Percentiles rank a stretch among this genome's conserved stretches.
Conservation (phyloP, 2,797 vertebrate genomes). For the Simalia tracyae region DNA sequence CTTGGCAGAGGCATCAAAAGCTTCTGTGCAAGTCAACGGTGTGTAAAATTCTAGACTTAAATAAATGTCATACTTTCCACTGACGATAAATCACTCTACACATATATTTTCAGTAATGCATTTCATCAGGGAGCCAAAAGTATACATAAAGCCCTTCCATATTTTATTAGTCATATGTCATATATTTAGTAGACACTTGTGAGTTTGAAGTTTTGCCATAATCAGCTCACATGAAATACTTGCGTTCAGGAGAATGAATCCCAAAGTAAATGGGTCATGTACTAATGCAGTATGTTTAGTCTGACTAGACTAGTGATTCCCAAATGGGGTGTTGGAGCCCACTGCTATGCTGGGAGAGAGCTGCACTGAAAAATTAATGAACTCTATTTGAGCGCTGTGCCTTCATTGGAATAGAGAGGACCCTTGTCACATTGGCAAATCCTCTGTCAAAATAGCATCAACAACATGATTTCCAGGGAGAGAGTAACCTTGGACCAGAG, state of each 20-base stretch:
- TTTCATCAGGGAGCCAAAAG: slow-evolving; percentile 47
- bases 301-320: not conserved
- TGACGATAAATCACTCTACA: slow-evolving; percentile 51
- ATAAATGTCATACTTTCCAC: slow-evolving; percentile 48
- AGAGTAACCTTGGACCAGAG: not conserved
- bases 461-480: not conserved
- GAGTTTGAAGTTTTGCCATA: slow-evolving; percentile 13
- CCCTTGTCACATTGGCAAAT: not conserved
- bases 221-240: slow-evolving; percentile 24
- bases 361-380: not conserved
- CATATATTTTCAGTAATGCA: slow-evolving; percentile 38
- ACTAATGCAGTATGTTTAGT: not conserved
- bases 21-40: slow-evolving; percentile 40
- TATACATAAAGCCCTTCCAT: slow-evolving; percentile 42
- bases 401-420: not conserved
- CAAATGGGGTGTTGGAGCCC: not conserved
- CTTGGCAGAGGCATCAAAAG: slow-evolving; percentile 49
- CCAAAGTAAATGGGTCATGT: slow-evolving; percentile 10
- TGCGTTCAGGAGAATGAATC: slow-evolving; percentile 4
- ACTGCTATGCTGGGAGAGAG: not conserved
- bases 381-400: not conserved
- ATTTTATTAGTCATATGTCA: slow-evolving; percentile 41
- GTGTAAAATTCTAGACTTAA: slow-evolving; percentile 45
- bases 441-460: not conserved
- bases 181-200: not conserved